Evolutionary conservation across 37 sponge, comb jelly and placozoan species (phyloP).

Genomic region (Eunapius fragilis): DNA sequence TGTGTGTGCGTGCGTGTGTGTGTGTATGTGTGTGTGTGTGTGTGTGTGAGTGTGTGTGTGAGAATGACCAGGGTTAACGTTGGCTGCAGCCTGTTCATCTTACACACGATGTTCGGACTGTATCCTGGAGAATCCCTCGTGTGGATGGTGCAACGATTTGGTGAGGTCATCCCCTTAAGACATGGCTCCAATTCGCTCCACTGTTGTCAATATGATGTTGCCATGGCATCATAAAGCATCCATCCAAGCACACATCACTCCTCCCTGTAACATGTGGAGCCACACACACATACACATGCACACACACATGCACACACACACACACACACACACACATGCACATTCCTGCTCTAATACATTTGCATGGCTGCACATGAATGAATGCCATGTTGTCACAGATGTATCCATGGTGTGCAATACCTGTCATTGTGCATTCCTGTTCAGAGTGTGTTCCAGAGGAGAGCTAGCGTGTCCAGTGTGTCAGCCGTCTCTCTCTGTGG

Average conservation of each 20-base stretch:
- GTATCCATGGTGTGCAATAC: background rate
- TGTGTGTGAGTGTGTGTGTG: background rate
- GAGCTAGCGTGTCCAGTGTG: background rate
- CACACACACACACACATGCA: slow-evolving; percentile 8
- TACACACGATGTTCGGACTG: slow-evolving; percentile 63
- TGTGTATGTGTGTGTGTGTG: background rate
- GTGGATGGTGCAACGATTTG: slow-evolving; percentile 80
- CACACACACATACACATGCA: background rate
- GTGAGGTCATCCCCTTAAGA: slow-evolving; percentile 7
- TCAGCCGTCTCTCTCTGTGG: slow-evolving; percentile 38
- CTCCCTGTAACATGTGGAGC: no score
- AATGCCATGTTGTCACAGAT: background rate
- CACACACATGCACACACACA: slow-evolving; percentile 12
- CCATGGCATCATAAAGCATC: no score
- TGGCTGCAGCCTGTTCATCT: slow-evolving; percentile 26
- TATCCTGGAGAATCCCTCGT: slow-evolving; percentile 35
- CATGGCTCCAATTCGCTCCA: background rate
- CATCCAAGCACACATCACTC: no score
- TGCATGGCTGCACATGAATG: background rate
- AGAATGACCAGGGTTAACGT: background rate
- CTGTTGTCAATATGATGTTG: no score
- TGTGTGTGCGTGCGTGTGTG: background rate
- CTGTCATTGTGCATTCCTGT: background rate
- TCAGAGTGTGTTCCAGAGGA: slow-evolving; percentile 3
- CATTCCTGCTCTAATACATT: background rate